phyloP scores from a whole-genome alignment of 1,140 invertebrate genomes.

The Trichonephila inaurata region DNA sequence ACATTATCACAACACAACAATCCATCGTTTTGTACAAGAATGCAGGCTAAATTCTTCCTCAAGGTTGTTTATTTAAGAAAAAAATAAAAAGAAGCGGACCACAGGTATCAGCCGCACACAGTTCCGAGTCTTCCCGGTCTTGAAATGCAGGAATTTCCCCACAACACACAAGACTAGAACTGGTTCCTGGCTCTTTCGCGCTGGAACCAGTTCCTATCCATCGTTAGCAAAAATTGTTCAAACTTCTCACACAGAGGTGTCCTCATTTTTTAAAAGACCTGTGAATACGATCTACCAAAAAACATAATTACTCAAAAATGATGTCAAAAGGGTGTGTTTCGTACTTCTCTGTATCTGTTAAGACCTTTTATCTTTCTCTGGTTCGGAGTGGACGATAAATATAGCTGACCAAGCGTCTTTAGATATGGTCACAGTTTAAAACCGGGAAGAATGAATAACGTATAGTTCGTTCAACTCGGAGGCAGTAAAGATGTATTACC shows the following conservation, averaged over 20 bases:
- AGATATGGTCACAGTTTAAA: neutral
- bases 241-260: neutral
- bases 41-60: neutral
- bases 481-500: neutral
- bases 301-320: constrained; percentile 18
- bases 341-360: neutral
- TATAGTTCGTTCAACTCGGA: constrained; percentile 8
- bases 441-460: neutral
- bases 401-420: constrained; percentile 8
- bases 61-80: neutral
- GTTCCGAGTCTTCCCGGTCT: neutral
- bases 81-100: neutral
- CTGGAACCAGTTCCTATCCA: constrained; percentile 57
- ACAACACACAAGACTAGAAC: neutral
- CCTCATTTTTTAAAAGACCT: neutral
- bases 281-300: constrained; percentile 16
- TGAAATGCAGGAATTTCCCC: constrained; percentile 66
- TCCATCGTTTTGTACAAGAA: neutral
- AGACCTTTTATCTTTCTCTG: neutral
- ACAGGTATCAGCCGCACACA: neutral
- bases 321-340: constrained; percentile 34
- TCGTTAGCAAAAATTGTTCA: constrained; percentile 18
- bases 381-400: neutral
- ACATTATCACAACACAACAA: neutral
- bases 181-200: constrained; percentile 41